phyloP scores from a whole-genome alignment of 1,140 invertebrate genomes.

The Sitophilus oryzae region DNA sequence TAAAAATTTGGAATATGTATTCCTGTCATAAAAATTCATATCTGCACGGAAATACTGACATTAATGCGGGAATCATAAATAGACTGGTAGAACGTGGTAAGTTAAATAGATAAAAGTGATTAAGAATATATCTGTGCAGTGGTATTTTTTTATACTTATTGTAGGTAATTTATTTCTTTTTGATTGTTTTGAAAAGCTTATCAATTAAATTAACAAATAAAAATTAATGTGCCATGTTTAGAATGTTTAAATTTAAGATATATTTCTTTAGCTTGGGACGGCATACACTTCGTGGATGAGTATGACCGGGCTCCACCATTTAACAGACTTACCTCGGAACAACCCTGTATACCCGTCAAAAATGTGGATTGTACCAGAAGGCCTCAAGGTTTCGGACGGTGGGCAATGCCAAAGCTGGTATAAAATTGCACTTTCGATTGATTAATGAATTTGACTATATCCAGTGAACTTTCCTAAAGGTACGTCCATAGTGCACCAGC shows the following conservation, averaged over 20 bases:
- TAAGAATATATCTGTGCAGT: too few species aligned
- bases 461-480: too few species aligned
- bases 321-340: slow-evolving; percentile 35
- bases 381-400: slow-evolving; percentile 34
- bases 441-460: too few species aligned
- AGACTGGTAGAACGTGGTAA: slow-evolving; percentile 34
- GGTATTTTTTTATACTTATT: too few species aligned
- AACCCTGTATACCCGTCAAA: slow-evolving; percentile 34
- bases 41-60: slow-evolving; percentile 27
- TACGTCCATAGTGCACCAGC: too few species aligned
- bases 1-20: slow-evolving; percentile 22
- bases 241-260: too few species aligned
- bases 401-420: slow-evolving; percentile 39
- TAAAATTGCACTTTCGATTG: slow-evolving; percentile 8
- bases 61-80: slow-evolving; percentile 34
- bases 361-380: slow-evolving; percentile 36
- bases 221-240: background rate
- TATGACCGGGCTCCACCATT: slow-evolving; percentile 32
- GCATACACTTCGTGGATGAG: slow-evolving; percentile 24
- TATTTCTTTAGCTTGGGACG: slow-evolving; percentile 27
- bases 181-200: too few species aligned
- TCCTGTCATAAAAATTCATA: slow-evolving; percentile 36
- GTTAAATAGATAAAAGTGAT: too few species aligned
- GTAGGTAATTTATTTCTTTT: too few species aligned
- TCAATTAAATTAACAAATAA: background rate